Base-by-base conservation (phyloP, 2,113 vertebrate species). In the Zootoca vivipara region DNA sequence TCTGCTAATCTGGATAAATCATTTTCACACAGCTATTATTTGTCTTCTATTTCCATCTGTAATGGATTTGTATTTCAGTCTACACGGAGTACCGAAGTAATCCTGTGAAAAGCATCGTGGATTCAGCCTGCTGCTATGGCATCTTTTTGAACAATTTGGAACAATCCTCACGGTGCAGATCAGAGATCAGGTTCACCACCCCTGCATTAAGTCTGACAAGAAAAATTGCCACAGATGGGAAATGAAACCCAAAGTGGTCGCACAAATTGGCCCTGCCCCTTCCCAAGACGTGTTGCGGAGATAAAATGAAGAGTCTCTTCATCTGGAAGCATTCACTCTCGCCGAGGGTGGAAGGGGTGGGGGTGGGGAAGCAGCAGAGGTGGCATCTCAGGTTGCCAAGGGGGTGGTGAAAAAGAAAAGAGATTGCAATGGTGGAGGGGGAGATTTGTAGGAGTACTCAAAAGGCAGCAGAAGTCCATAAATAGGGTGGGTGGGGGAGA, bases 221-320 rank as follows among this genome's bases (percentile, higher is more conserved):
- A 79, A 79, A 86, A 86, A 52, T 86, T 65, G n/a, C 46, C 65
- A 26, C 75, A 79, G 42, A 79, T 86, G 85, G 62, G 78, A 78
- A 78, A 78, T 46, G 78, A 79, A 83, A 86, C 33, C 64, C 42
- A 70, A 70, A 70, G 77, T 56, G 67, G 65, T 86, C 26, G 22
- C 75, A 79, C 40, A 86, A 69, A 78, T 79, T 46, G 62, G 22
- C 9, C 16, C 75, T 69, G 20, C 42, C 64, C 46, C 22, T 69
- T 79, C 65, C 42, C 20, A 70, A 80, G 65, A 26, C n/a, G 56
- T 35, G 42, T 70, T 33, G 52, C 65, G 35, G n/a, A 86, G 77
- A 86, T n/a, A 86, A 75, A 56, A 38, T 16, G 65, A 38, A 30
- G 56, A 62, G 33, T 28, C 56, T 52, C 13, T 28, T 56, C 77